Conservation (phyloP, 2,113 vertebrate genomes). For the Apodemus sylvaticus region DNA sequence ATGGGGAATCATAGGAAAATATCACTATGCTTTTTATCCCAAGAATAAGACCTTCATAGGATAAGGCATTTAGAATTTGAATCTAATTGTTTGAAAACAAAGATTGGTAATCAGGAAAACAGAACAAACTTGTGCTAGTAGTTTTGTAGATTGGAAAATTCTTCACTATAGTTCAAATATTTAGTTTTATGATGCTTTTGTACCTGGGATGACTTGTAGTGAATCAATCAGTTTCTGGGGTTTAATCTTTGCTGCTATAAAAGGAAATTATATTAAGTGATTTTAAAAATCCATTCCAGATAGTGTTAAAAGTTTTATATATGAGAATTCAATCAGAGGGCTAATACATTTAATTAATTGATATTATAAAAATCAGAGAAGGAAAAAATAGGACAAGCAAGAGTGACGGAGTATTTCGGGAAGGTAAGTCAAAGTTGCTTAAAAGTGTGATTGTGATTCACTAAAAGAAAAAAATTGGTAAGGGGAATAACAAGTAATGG, state of each 20-base stretch:
- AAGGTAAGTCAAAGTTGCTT: neutral
- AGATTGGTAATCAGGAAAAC: neutral
- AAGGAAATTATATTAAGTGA: neutral
- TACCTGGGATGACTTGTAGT: neutral
- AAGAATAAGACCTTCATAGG: neutral
- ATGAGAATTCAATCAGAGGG: neutral
- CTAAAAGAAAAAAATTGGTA: neutral
- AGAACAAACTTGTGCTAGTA: neutral
- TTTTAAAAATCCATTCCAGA: neutral
- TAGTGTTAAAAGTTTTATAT: neutral
- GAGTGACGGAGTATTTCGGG: neutral
- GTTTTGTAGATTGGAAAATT: neutral
- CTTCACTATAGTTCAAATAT: neutral
- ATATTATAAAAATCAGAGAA: neutral
- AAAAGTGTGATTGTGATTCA: neutral
- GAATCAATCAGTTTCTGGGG: neutral
- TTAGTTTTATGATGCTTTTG: neutral
- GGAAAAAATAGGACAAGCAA: neutral
- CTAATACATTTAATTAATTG: neutral
- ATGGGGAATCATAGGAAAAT: neutral
- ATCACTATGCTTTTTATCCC: neutral
- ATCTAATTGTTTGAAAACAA: neutral
- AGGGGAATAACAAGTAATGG: neutral
- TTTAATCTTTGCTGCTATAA: neutral
- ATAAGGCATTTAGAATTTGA: neutral